Evolutionary conservation across 2,113 vertebrate species (phyloP).

Genomic region (Emydocephalus ijimae): DNA sequence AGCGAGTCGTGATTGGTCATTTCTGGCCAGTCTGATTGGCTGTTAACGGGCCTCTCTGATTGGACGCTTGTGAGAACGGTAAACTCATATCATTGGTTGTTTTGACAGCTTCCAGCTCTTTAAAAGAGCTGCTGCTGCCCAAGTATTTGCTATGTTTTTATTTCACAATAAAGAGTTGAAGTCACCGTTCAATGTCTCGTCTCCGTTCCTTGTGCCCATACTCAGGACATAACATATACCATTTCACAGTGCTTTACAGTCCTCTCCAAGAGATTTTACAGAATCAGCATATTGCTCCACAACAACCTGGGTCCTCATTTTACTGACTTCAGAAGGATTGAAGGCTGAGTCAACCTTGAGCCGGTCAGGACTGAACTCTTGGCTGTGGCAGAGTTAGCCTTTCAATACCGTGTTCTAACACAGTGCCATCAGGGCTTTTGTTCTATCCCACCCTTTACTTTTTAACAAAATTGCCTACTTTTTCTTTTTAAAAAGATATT

Average conservation of each 20-base stretch:
- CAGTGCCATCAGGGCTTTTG: not conserved
- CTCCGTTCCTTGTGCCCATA: too few species aligned
- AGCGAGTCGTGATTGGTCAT: too few species aligned
- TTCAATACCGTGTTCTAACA: not conserved
- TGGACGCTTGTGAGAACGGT: too few species aligned
- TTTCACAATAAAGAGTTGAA: too few species aligned
- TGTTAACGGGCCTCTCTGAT: too few species aligned
- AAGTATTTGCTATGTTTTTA: too few species aligned
- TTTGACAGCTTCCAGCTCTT: too few species aligned
- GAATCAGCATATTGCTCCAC: not conserved
- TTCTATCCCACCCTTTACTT: not conserved
- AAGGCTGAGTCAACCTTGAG: not conserved
- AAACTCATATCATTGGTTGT: too few species aligned
- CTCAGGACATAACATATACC: not conserved
- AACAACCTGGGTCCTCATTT: not conserved
- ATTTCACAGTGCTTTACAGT: not conserved
- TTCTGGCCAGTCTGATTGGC: too few species aligned
- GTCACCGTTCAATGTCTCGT: too few species aligned
- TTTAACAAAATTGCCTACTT: not conserved
- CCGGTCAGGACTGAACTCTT: not conserved
- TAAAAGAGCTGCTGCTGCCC: too few species aligned
- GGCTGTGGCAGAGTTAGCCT: not conserved
- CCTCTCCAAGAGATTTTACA: not conserved
- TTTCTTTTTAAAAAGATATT: not conserved
- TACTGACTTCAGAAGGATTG: not conserved